Evolutionary conservation across 2,888 invertebrate species (phyloP).

Genomic region (Antitype chi): DNA sequence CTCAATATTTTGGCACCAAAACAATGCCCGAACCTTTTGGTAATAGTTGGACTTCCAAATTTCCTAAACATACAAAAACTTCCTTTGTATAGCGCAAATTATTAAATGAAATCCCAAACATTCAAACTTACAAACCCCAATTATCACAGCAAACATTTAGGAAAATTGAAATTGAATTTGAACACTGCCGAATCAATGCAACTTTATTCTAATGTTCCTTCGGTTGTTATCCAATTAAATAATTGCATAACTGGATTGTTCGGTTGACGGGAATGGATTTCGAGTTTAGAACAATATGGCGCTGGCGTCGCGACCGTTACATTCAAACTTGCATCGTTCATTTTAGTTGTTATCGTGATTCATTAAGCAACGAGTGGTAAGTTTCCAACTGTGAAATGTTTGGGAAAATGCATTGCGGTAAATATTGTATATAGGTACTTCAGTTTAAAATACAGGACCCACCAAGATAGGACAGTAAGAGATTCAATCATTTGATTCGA

Average conservation of each 20-base stretch:
- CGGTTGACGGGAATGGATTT: conserved; percentile 67
- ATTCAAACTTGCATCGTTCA: conserved; percentile 75
- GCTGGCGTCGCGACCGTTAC: conserved; percentile 72
- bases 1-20: background rate
- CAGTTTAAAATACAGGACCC: background rate
- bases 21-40: background rate
- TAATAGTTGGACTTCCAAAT: conserved; percentile 12
- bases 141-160: conserved; percentile 46
- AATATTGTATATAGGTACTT: background rate
- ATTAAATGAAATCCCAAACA: conserved; percentile 55
- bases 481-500: background rate
- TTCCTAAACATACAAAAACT: conserved; percentile 45
- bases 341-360: conserved; percentile 66
- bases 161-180: conserved; percentile 61
- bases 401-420: background rate
- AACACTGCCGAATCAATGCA: conserved; percentile 64
- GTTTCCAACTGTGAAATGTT: conserved; percentile 12
- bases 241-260: conserved; percentile 72
- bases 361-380: conserved; percentile 52
- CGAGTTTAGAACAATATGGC: conserved; percentile 75
- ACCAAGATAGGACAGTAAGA: background rate
- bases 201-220: conserved; percentile 73
- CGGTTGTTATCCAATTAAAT: conserved; percentile 77
- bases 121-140: conserved; percentile 58
- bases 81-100: conserved; percentile 49